Conservation (phyloP, 2,113 vertebrate genomes). For the Tringa solitaria region DNA sequence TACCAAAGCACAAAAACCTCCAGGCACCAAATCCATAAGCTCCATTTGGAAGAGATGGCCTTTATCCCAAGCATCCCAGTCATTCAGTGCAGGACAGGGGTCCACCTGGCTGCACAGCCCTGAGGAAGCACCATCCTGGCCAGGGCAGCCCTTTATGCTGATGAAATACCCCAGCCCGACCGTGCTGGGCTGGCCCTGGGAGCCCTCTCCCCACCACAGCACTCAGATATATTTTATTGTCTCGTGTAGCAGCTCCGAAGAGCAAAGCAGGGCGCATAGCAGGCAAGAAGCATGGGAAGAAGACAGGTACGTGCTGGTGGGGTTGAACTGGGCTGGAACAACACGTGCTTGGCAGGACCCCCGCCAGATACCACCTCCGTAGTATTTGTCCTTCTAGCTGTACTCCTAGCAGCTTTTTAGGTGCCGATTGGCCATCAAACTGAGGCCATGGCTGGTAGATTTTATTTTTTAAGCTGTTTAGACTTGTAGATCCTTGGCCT, state of each 20-base stretch:
- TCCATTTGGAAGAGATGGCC: rapidly evolving
- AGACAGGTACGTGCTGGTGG: slow-evolving; percentile 29
- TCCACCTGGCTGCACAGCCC: neutral
- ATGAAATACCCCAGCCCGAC: neutral
- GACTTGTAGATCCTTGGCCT: neutral
- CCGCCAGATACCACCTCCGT: neutral
- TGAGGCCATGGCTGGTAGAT: neutral
- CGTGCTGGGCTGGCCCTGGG: neutral
- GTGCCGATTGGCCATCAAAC: neutral
- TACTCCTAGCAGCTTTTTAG: neutral
- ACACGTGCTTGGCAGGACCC: neutral
- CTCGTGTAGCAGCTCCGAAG: neutral
- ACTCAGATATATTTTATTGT: neutral
- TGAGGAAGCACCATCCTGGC: rapidly evolving
- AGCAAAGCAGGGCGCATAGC: slow-evolving; percentile 53
- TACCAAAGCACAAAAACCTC: neutral
- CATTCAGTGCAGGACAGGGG: neutral
- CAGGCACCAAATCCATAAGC: neutral
- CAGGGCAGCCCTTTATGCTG: neutral
- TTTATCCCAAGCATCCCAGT: neutral
- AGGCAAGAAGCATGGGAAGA: slow-evolving; percentile 36
- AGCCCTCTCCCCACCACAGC: neutral
- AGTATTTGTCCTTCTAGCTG: neutral
- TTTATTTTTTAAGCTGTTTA: neutral
- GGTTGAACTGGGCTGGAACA: neutral